phyloP scores from a whole-genome alignment of 2,797 vertebrate species.

The Acanthurus lineatus region DNA sequence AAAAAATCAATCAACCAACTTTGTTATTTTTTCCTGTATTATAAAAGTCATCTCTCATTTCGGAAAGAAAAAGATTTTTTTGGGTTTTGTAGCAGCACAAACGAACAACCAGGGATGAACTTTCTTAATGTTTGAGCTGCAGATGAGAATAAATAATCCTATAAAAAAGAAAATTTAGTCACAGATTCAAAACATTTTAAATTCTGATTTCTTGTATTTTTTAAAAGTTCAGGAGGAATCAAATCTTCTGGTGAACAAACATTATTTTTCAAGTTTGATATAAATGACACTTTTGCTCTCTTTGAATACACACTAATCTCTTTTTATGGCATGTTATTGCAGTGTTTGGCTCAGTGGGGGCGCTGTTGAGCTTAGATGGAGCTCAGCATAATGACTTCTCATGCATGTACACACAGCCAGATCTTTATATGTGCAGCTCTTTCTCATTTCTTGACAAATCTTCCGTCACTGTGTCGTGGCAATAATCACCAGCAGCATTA shows the following conservation, averaged over 20 bases:
- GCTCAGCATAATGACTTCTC: background rate
- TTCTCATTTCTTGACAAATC: constrained; percentile 11
- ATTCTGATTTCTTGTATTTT: constrained; percentile 6
- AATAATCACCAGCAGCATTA: constrained; percentile 1
- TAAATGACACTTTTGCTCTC: background rate
- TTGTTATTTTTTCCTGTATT: too few relatives aligned
- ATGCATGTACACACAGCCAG: background rate
- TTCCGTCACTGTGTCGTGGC: background rate
- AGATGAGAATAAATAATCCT: background rate
- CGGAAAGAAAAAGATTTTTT: too few relatives aligned
- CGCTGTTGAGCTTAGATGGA: constrained; percentile 63
- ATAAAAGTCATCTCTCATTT: too few relatives aligned
- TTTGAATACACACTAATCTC: background rate
- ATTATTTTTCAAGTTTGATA: background rate
- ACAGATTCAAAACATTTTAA: background rate
- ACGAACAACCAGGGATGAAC: too few relatives aligned
- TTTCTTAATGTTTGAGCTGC: too few relatives aligned
- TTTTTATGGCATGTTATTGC: constrained; percentile 14
- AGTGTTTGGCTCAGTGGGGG: constrained; percentile 32
- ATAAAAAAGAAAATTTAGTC: constrained; percentile 25
- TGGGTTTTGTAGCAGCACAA: too few relatives aligned
- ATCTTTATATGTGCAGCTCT: constrained; percentile 17
- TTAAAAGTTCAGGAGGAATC: background rate
- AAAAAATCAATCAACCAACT: too few relatives aligned
- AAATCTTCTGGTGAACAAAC: constrained; percentile 26